Conservation (phyloP, 1,140 invertebrate genomes). For the Ceratina calcarata region DNA sequence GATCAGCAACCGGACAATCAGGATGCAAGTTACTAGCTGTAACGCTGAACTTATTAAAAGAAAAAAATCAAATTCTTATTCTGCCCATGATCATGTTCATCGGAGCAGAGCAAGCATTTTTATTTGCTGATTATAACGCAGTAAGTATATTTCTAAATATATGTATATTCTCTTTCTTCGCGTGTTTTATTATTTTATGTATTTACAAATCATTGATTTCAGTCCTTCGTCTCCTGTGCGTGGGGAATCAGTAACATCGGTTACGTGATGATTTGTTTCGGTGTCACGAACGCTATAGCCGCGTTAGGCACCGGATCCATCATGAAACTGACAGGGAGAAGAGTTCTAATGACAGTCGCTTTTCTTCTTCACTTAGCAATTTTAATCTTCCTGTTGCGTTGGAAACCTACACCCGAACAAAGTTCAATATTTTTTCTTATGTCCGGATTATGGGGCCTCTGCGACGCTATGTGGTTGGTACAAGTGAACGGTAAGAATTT, state of each 20-base stretch:
- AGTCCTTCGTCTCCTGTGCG: conserved; percentile 94
- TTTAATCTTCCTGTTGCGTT: conserved; percentile 84
- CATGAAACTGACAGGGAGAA: conserved; percentile 90
- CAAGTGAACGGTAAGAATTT: conserved; percentile 91
- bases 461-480: conserved; percentile 96
- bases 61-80: conserved; percentile 90
- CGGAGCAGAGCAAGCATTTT: conserved; percentile 95
- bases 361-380: conserved; percentile 86
- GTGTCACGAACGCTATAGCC: conserved; percentile 90
- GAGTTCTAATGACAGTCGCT: conserved; percentile 88
- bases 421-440: conserved; percentile 89
- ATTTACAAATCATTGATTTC: conserved; percentile 29
- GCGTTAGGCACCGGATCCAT: conserved; percentile 89
- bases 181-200: no score
- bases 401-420: conserved; percentile 88
- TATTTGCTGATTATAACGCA: conserved; percentile 93
- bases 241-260: conserved; percentile 94
- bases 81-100: conserved; percentile 96
- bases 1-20: conserved; percentile 73
- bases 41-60: conserved; percentile 88
- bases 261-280: conserved; percentile 95
- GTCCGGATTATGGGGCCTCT: conserved; percentile 93
- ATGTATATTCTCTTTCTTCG: neutral
- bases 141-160: conserved; percentile 80
- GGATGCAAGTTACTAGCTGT: conserved; percentile 87